Conservation (phyloP, 1,140 invertebrate species). For the Bombus fervidus region DNA sequence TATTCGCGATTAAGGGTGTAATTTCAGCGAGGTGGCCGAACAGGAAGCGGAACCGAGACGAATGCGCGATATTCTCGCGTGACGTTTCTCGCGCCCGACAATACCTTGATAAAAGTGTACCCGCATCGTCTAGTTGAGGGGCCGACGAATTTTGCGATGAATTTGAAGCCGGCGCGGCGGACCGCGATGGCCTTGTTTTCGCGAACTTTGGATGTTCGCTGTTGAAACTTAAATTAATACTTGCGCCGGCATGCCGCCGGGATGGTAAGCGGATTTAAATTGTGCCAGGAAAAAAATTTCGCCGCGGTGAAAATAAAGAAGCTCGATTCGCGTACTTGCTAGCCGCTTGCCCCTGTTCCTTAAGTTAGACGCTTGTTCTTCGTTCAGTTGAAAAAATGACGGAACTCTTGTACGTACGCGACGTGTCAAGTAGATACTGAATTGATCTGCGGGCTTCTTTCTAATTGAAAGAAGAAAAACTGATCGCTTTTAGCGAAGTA, state of each 20-base stretch:
- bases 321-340: neutral
- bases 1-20: conserved; percentile 44
- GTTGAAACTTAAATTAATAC: conserved; percentile 37
- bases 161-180: neutral
- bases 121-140: neutral
- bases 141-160: neutral
- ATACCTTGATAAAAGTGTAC: neutral
- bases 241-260: neutral
- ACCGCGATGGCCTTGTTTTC: neutral
- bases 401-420: neutral
- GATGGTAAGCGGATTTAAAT: conserved; percentile 30
- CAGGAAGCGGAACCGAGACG: neutral
- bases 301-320: neutral
- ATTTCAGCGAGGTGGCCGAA: neutral
- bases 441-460: no score
- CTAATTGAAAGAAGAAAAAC: no score
- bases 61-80: conserved; percentile 28
- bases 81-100: neutral
- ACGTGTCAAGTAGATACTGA: no score
- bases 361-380: neutral
- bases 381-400: neutral
- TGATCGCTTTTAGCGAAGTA: no score
- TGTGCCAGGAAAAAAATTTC: neutral
- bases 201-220: conserved; percentile 2
- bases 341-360: neutral